Base-by-base conservation (phyloP, 2,797 vertebrate species). In the Pyrocephalus nanus region DNA sequence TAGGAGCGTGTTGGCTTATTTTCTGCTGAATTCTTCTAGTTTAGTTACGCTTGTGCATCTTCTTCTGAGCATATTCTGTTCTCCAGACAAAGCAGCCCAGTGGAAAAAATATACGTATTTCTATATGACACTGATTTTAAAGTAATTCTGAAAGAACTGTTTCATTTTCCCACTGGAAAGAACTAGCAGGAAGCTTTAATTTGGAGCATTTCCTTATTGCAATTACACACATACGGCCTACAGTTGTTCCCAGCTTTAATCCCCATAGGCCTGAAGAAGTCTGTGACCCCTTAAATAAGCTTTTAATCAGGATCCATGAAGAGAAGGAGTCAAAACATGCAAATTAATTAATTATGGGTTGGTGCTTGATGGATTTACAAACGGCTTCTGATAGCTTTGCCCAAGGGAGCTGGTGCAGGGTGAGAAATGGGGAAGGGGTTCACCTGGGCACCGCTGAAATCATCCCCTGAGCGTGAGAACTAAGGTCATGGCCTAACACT, bases 141-240 rank as follows among this genome's bases (percentile, higher is more conserved):
- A 94, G 67, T 11, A 23, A 53, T 15, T 34, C 58, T 48, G 11
- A 54, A 80, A 42, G 73, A 69, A 71, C 22, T 8, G 36, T 9
- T 92, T 30, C 2, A 2, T 84, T 90, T 96, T 75, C 75, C 82
- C 93, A 45, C 40, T 54, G 79, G 76, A n/a, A 80, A 85, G 55
- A 57, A 29, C 29, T 23, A 60, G 92, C 86, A 94, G 88, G 83
- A 90, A 88, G 77, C 43, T 92, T 86, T 79, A 29, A 53, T 73
- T 75, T 36, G 32, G 64, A 73, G 83, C 62, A 47, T 85, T 95
- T 96, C 92, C 92, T 81, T 67, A 8, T 18, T 61, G 89, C 75
- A 73, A 23, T 87, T 55, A 77, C 40, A 26, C 36, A 58, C 57
- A 61, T 38, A 42, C 12, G 5, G 51, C 30, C 45, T 61, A 42